Conservation (phyloP, 2,888 invertebrate genomes). For the Hemaris fuciformis region DNA sequence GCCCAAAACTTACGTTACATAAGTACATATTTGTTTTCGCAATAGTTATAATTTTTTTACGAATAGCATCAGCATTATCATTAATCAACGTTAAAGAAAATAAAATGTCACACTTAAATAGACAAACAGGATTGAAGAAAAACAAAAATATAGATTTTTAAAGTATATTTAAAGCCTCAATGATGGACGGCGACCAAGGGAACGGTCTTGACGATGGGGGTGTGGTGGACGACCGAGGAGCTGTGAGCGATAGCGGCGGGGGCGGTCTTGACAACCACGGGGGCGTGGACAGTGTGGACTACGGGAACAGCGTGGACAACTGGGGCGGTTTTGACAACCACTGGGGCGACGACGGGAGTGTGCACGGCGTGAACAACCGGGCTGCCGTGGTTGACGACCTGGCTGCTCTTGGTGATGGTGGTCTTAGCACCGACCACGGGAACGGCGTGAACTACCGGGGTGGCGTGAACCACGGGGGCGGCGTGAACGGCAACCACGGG, state of each 20-base stretch:
- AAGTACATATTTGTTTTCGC: too few relatives aligned
- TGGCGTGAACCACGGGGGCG: constrained; percentile 54
- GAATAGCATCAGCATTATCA: too few relatives aligned
- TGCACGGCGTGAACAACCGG: constrained; percentile 50
- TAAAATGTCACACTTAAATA: too few relatives aligned
- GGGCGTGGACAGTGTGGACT: constrained; percentile 44
- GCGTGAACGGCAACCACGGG: constrained; percentile 62
- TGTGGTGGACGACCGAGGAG: constrained; percentile 66
- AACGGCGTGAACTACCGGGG: constrained; percentile 50
- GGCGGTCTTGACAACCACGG: constrained; percentile 54
- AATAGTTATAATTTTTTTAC: neutral
- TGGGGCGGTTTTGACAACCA: constrained; percentile 50
- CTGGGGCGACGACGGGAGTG: constrained; percentile 44
- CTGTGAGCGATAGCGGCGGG: constrained; percentile 62
- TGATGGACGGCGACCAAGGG: constrained; percentile 65
- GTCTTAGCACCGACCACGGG: constrained; percentile 66
- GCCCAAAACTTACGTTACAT: too few relatives aligned
- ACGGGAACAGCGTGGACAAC: constrained; percentile 46
- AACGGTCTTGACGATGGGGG: constrained; percentile 57
- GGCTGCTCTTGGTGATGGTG: constrained; percentile 74
- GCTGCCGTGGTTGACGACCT: constrained; percentile 69
- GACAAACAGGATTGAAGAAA: constrained; percentile 9
- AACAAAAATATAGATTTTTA: constrained; percentile 35
- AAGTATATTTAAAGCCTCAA: constrained; percentile 39
- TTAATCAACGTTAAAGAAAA: too few relatives aligned